Base-by-base conservation (phyloP, 2,113 vertebrate genomes). In the Amphilophus citrinellus region DNA sequence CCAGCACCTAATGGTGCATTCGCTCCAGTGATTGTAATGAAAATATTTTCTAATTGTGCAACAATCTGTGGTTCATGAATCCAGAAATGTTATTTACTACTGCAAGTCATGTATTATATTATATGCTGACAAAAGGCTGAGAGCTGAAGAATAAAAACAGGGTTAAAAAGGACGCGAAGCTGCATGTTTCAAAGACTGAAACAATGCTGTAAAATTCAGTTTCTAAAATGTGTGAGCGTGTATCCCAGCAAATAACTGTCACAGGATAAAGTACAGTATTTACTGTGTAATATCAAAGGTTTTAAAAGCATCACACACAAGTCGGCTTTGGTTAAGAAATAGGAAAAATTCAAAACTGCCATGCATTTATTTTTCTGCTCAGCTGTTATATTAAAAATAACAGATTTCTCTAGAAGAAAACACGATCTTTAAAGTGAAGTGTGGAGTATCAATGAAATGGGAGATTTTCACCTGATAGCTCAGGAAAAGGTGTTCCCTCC, bases 21-120 rank as follows among this genome's bases (percentile, higher is more conserved):
- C 60, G 83, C 76, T 79, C 73, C 37, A 20, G 35, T 6, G 60
- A 65, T 79, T 76, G 32, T 58, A 37, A 81, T 60, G 37, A 76
- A 57, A 88, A 71, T 88, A 58, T 80, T 57, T 62, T 77, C 2
- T 88, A 92, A 95, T 91, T 87, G 68, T 56, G 79, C 47, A 42
- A 80, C 59, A 60, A 37, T 57, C 42, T 76, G 56, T 78, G 27
- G 81, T 76, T 87, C 56, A 68, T 73, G 32, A 82, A 88, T 82
- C 60, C 57, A 85, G 1, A 3, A 39, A 47, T 53, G 10, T 65
- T 20, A 27, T 63, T 71, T 60, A 20, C 30, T n/a, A 5, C 4
- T 14, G 15, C 59, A 84, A 32, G 5, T 77, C 61, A 53, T 61
- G 22, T 75, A 60, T 24, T 10, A 42, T 17, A 57, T 66, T 56